These are phyloP conservation scores for Cantharis nigra DNA, from an alignment of 2,888 invertebrate genomes.

Conservation along the genomic window DNA sequence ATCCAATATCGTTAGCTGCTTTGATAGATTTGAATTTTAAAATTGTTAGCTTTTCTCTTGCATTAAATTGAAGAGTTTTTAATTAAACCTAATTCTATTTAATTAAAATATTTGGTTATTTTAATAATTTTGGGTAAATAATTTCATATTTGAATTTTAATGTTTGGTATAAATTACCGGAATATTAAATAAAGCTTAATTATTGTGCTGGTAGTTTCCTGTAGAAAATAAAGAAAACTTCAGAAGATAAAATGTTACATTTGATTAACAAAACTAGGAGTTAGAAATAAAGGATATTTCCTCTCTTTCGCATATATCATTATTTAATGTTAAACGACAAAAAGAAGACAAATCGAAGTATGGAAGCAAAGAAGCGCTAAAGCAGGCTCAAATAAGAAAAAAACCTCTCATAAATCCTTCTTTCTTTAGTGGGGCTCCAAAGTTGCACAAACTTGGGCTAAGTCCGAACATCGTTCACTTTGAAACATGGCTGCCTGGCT, in stretches of 20 bases:
- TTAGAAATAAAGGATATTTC: slow-evolving; percentile 18
- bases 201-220: not conserved
- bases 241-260: not conserved
- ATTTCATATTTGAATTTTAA: not conserved
- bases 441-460: slow-evolving; percentile 55
- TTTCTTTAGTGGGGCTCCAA: slow-evolving; percentile 52
- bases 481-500: slow-evolving; percentile 54
- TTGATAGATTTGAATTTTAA: not conserved
- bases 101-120: not conserved
- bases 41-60: not conserved
- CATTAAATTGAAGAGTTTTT: not conserved
- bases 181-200: not conserved
- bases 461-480: slow-evolving; percentile 57
- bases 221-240: not conserved
- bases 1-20: not conserved
- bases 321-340: slow-evolving; percentile 56
- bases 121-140: not conserved
- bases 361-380: slow-evolving; percentile 50
- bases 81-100: not conserved
- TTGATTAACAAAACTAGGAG: not conserved
- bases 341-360: slow-evolving; percentile 56
- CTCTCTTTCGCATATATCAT: slow-evolving; percentile 48
- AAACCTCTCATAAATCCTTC: slow-evolving; percentile 54
- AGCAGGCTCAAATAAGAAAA: slow-evolving; percentile 44
- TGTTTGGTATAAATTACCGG: not conserved